Conservation (phyloP, 2,797 vertebrate genomes). For the Gallirallus australis region DNA sequence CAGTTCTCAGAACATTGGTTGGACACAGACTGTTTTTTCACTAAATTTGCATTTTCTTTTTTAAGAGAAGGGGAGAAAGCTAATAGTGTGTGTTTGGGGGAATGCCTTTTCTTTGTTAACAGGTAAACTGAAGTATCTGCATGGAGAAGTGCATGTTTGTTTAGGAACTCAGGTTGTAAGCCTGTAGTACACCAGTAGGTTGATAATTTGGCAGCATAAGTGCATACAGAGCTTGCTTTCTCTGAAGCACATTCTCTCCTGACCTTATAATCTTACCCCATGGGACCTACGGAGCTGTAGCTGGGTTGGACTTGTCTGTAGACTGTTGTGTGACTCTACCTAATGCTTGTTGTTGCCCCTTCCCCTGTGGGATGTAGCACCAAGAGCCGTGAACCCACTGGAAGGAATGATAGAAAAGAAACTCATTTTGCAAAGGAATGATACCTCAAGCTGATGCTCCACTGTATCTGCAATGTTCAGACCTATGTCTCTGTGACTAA, state of each 20-base stretch:
- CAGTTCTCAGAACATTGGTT: neutral
- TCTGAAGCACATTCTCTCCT: neutral
- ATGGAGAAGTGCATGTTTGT: neutral
- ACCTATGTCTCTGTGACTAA: neutral
- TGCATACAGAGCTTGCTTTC: neutral
- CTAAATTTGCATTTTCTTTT: neutral
- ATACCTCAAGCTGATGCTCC: neutral
- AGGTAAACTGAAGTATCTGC: neutral
- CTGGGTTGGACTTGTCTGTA: neutral
- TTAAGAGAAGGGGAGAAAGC: neutral
- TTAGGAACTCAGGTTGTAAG: neutral
- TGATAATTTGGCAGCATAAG: neutral
- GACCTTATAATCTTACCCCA: neutral
- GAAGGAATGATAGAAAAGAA: neutral
- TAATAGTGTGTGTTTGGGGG: neutral
- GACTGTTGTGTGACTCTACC: neutral
- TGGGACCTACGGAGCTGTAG: neutral
- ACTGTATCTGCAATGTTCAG: neutral
- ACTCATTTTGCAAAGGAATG: neutral
- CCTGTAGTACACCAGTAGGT: neutral
- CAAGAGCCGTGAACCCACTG: neutral
- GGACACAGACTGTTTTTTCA: neutral
- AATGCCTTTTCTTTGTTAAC: neutral
- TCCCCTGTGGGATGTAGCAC: neutral
- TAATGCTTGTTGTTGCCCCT: neutral